Evolutionary conservation across 2,113 vertebrate genomes (phyloP).

Genomic region (Addax nasomaculatus): DNA sequence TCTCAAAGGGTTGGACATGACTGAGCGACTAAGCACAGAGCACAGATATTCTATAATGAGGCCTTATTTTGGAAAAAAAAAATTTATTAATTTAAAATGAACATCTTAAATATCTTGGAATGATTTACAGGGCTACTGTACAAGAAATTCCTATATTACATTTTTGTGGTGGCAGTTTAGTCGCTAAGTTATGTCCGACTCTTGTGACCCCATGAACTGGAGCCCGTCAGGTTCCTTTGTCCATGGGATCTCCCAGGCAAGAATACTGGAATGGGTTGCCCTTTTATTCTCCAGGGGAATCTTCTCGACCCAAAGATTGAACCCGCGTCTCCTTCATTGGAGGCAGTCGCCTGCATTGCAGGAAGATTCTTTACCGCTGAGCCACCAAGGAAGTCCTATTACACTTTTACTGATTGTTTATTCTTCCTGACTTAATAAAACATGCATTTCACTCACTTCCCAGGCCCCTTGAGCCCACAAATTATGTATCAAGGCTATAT

Average conservation of each 20-base stretch:
- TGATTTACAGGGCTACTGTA: not conserved
- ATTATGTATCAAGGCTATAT: not conserved
- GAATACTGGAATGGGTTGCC: not conserved
- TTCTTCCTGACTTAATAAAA: not conserved
- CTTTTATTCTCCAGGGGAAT: not conserved
- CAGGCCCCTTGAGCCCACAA: not conserved
- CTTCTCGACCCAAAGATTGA: not conserved
- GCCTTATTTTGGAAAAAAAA: not conserved
- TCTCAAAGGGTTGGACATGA: not conserved
- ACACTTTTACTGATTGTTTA: not conserved
- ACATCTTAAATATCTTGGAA: not conserved
- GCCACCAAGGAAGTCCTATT: not conserved
- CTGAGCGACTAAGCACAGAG: not conserved
- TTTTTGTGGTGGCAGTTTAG: not conserved
- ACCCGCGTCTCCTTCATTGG: rapidly evolving
- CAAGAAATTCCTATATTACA: not conserved
- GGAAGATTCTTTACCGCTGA: not conserved
- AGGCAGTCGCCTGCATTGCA: not conserved
- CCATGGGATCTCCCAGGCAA: not conserved
- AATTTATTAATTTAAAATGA: not conserved
- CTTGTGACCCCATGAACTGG: not conserved
- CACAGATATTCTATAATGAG: not conserved
- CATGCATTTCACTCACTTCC: not conserved
- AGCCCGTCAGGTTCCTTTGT: not conserved
- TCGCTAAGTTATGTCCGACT: not conserved